Evolutionary conservation across 2,888 invertebrate genomes (phyloP), one percentile per base, ranked within the genome.

Genomic region (Sesamia inferens): DNA sequence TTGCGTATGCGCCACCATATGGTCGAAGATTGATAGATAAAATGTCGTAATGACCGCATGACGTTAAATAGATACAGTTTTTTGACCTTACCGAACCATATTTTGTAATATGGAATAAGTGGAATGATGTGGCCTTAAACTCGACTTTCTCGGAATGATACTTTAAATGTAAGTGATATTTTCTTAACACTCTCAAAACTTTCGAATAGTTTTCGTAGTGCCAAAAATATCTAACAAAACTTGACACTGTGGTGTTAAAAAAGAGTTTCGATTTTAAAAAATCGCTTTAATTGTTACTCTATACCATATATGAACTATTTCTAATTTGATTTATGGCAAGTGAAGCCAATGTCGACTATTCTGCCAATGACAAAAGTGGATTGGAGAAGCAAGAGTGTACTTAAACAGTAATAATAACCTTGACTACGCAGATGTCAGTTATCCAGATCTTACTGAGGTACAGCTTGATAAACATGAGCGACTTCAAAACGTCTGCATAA

Each of bases 11-110:
- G 76, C 82, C 66, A 73, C 90, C 90, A 91, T 90, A 89, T 90
- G 90, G 87, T 47, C 78, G 78, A 70, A 90, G 90, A 91, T 89
- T 87, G 71, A 83, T 78, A 90, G 91, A 90, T 91, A 90, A 90
- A 80, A 68, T 76, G 67, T 83, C 68, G 87, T 83, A 90, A 92
- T 93, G 90, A 85, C 91, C 88, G 87, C 90, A 88, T 88, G 88
- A 90, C 89, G 90, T 90, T 91, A 87, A 87, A 83, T 85, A 88
- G 85, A 85, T 71, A 82, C 66, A 83, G 87, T 85, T 84, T 85
- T 74, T 86, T 88, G 89, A 88, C 87, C 88, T 85, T 66, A 76
- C 65, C n/a, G 24, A 58, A 59, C 63, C 11, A 62, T 65, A 42
- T 72, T 81, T 77, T 72, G 82, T 61, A 76, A 71, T 71, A 67